Base-by-base conservation (phyloP, 2,888 invertebrate species). In the Rotaria sp. region DNA sequence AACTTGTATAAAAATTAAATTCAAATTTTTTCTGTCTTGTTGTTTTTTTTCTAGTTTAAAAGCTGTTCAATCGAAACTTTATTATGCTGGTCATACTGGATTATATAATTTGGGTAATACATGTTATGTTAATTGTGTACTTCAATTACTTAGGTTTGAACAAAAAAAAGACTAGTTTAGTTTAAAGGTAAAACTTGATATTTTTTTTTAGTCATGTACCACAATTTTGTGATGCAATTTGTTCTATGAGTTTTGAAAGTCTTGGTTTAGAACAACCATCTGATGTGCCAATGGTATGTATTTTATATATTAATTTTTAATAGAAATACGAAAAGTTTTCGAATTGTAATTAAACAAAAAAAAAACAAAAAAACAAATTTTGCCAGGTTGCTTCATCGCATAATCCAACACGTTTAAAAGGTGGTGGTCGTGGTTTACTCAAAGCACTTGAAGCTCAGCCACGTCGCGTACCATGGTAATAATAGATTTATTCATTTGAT, bases 101-200 rank as follows among this genome's bases (percentile, higher is more conserved):
- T 92, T 96, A 41, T 93, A 94, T 67, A 96, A 96, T 92, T 92
- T 95, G 74, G 95, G 95, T 50, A 96, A 95, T 89, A 95, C 95
- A 0, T 96, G 96, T 90, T 96, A 95, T 89, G 94, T 95, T 94
- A 96, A 96, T 91, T 95, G 95, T 90, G 94, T 95, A 2, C 91
- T 95, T 87, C 96, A 96, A 90, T 95, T 95, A 0, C 92, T 96
- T 74, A 75, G 75, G 75, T 75, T 75, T 10, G 41, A 15, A 24
- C 24, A 52, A 24, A 48, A 48, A 11, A 45, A 13, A 13, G 48
- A 13, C 10, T 48, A 48, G 13, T 48, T 52, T 8, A 67, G 10
- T 67, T 35, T n/a, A 26, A 57, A 45, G 5, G 7, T 1, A n/a
- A n/a, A n/a, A 57, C 24, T 24, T 57, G 3, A 3, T 38, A 26